phyloP scores from a whole-genome alignment of 2,797 vertebrate genomes.

The Pseudochirops corinnae region DNA sequence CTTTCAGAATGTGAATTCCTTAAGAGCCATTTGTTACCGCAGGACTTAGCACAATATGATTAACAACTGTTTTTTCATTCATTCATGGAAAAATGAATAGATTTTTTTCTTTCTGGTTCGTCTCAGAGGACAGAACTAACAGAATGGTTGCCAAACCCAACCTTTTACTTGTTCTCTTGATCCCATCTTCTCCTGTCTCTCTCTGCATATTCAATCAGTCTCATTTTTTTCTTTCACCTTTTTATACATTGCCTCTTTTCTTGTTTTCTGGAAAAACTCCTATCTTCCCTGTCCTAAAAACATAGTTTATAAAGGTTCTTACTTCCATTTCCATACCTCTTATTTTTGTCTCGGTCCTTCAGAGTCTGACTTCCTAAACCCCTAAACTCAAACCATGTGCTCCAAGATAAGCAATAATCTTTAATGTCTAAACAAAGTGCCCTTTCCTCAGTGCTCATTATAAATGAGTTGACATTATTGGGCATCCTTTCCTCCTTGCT shows the following conservation, averaged over 20 bases:
- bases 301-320: not conserved
- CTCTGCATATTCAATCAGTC: not conserved
- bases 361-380: not conserved
- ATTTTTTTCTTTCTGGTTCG: not conserved
- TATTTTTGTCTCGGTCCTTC: not conserved
- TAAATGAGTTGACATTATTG: not conserved
- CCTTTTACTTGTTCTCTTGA: not conserved
- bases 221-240: not conserved
- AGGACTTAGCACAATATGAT: not conserved
- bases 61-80: not conserved
- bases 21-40: not conserved
- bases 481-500: not conserved
- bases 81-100: not conserved
- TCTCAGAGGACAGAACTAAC: not conserved
- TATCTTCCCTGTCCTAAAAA: not conserved
- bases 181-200: not conserved
- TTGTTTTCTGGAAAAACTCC: not conserved
- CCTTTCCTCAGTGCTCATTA: not conserved
- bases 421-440: not conserved
- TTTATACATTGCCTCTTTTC: not conserved
- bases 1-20: too few species aligned
- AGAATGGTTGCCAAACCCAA: not conserved
- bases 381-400: not conserved
- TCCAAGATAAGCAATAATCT: not conserved
- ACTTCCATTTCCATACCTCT: not conserved